Conservation (phyloP, 2,888 invertebrate genomes). For the Zonitis immaculata region DNA sequence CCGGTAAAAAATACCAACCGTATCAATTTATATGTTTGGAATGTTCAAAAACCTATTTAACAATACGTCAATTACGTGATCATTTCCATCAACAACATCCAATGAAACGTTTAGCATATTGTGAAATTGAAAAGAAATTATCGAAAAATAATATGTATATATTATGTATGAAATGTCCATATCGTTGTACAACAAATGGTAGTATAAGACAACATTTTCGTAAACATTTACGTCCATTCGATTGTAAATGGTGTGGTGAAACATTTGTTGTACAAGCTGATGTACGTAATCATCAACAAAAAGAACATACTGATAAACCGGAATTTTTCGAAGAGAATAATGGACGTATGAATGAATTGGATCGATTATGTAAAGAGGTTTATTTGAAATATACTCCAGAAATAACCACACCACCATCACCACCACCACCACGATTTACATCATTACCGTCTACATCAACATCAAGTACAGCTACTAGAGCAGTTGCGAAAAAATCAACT, state of each 20-base stretch:
- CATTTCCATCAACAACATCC: slow-evolving; percentile 35
- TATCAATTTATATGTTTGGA: slow-evolving; percentile 37
- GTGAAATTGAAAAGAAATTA: slow-evolving; percentile 41
- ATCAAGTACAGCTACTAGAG: slow-evolving; percentile 3
- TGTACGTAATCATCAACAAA: slow-evolving; percentile 37
- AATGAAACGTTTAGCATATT: slow-evolving; percentile 33
- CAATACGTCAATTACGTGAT: slow-evolving; percentile 25
- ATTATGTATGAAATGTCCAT: slow-evolving; percentile 41
- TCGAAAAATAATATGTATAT: slow-evolving; percentile 11
- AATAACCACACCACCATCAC: background rate
- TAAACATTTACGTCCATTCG: slow-evolving; percentile 46
- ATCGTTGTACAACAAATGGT: slow-evolving; percentile 37
- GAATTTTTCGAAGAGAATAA: slow-evolving; percentile 13
- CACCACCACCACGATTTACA: too few species aligned
- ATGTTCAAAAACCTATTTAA: slow-evolving; percentile 32
- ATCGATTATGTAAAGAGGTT: slow-evolving; percentile 7
- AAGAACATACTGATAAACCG: slow-evolving; percentile 35
- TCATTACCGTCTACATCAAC: too few species aligned
- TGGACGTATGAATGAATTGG: slow-evolving; percentile 15
- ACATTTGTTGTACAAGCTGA: slow-evolving; percentile 36
- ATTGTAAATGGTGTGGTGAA: slow-evolving; percentile 47
- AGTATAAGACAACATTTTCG: slow-evolving; percentile 47
- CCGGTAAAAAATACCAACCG: slow-evolving; percentile 23
- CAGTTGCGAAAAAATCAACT: slow-evolving; percentile 44
- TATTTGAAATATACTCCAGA: background rate